Percentiles rank a stretch among this genome's conserved stretches.
Conservation (phyloP, 2,113 vertebrate genomes). For the Noturus placidus region DNA sequence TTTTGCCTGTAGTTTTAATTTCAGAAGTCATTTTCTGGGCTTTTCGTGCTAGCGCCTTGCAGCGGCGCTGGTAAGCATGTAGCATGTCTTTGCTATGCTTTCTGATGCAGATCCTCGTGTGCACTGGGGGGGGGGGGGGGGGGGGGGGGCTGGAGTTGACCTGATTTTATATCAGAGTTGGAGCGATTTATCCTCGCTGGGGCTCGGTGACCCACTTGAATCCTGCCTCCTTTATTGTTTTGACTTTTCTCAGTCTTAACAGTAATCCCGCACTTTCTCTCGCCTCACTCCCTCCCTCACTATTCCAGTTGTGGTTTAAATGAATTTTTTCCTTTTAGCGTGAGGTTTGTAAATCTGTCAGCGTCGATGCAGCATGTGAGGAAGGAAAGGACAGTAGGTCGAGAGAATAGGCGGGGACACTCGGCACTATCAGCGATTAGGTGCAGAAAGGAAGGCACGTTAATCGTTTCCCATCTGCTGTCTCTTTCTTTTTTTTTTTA, state of each 20-base stretch:
- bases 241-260: background rate
- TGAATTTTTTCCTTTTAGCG: background rate
- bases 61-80: background rate
- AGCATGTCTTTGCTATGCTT: background rate
- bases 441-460: slow-evolving; percentile 3
- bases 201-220: slow-evolving; percentile 47
- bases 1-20: background rate
- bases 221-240: slow-evolving; percentile 41
- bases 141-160: slow-evolving; percentile 26
- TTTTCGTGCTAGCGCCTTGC: background rate
- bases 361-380: background rate
- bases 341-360: background rate
- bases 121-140: background rate
- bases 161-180: slow-evolving; percentile 31
- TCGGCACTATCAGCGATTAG: slow-evolving; percentile 9
- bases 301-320: slow-evolving; percentile 1
- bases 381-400: background rate
- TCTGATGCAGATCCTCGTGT: background rate
- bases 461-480: slow-evolving; percentile 14
- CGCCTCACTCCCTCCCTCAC: background rate
- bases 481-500: background rate
- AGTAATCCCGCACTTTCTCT: background rate
- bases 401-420: background rate
- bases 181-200: slow-evolving; percentile 31
- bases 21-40: background rate